Conservation (phyloP, 2,113 vertebrate genomes). For the Vanacampus margaritifer region DNA sequence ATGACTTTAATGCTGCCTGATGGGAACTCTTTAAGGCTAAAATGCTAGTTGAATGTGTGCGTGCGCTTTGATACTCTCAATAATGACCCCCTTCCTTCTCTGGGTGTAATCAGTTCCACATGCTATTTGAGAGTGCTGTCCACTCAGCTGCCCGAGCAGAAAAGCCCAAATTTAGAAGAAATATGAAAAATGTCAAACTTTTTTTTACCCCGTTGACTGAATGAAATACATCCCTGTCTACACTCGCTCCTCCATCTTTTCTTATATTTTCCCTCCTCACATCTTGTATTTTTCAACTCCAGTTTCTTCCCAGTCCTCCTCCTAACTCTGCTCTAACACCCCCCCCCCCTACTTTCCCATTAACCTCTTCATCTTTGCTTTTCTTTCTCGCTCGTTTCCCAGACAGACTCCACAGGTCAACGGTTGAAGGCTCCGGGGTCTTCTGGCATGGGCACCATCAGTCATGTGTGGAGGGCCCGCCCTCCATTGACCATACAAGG, state of each 20-base stretch:
- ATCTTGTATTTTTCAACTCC: conserved; percentile 21
- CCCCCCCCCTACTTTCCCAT: not conserved
- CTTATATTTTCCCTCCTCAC: conserved; percentile 5
- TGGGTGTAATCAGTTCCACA: conserved; percentile 86
- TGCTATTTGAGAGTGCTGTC: conserved; percentile 76
- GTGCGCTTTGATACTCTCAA: not conserved
- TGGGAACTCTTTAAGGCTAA: not conserved
- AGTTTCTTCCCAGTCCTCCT: conserved; percentile 11
- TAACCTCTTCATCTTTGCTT: not conserved
- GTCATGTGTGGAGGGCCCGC: conserved; percentile 64
- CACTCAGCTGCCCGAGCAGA: conserved; percentile 84
- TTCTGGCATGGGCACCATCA: conserved; percentile 75
- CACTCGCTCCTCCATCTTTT: conserved; percentile 1
- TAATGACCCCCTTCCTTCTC: not conserved
- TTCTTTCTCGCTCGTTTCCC: conserved; percentile 10
- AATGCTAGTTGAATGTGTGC: not conserved
- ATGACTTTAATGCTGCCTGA: not conserved
- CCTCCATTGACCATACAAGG: conserved; percentile 88
- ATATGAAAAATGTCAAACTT: conserved; percentile 92
- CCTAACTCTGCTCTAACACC: not conserved
- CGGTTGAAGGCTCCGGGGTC: conserved; percentile 62
- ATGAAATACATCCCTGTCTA: conserved; percentile 71
- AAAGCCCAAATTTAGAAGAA: conserved; percentile 99
- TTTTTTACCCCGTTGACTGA: conserved; percentile 70
- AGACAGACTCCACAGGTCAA: conserved; percentile 64